phyloP scores from a whole-genome alignment of 2,113 vertebrate genomes.

The Brachionichthys hirsutus region DNA sequence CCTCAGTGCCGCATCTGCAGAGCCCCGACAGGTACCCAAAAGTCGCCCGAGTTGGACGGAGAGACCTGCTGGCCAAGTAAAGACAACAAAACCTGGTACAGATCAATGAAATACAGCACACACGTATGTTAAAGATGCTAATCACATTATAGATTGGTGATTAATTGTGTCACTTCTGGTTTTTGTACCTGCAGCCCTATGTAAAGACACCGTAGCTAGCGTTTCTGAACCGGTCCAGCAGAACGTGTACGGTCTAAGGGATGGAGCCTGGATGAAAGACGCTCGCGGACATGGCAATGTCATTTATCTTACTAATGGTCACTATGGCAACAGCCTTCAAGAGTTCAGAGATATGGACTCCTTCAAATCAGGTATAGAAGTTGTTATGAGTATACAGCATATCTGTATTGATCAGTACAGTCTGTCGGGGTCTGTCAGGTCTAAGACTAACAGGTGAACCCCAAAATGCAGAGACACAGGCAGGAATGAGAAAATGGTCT shows the following conservation, averaged over 20 bases:
- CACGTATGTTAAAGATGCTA: background rate
- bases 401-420: too few species aligned
- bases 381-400: background rate
- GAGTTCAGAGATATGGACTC: constrained; percentile 91
- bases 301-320: constrained; percentile 92
- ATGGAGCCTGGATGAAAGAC: constrained; percentile 97
- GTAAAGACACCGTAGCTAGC: constrained; percentile 94
- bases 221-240: constrained; percentile 87
- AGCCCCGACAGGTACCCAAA: constrained; percentile 19
- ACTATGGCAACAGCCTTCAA: constrained; percentile 86
- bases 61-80: constrained; percentile 53
- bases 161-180: background rate
- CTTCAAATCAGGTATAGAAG: constrained; percentile 88
- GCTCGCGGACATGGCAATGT: constrained; percentile 86
- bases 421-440: too few species aligned
- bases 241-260: constrained; percentile 85
- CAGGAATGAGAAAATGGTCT: too few species aligned
- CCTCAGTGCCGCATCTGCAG: background rate
- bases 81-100: constrained; percentile 65
- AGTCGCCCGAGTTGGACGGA: constrained; percentile 73
- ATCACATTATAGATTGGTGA: background rate
- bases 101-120: background rate
- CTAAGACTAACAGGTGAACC: too few species aligned
- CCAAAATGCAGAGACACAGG: too few species aligned
- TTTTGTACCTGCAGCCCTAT: constrained; percentile 77